Base-by-base conservation (phyloP, 2,888 invertebrate genomes). In the Pyrochroa serraticornis region DNA sequence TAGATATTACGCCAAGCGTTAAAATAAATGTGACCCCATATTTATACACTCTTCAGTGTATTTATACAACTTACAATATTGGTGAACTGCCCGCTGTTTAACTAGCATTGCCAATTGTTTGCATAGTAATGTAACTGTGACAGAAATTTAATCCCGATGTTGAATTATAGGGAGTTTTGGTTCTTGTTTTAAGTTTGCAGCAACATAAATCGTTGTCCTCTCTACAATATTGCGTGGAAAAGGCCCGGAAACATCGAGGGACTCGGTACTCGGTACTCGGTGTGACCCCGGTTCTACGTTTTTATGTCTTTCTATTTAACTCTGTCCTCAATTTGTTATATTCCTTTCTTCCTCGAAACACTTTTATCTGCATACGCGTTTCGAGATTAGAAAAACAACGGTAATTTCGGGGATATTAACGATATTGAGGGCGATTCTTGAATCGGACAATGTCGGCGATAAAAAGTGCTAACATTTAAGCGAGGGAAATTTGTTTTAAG, bases 161-260 rank as follows among this genome's bases (percentile, higher is more conserved):
- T 22, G 22, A 22, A 22, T 22, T 22, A 22, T 22, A 5, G 22
- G 22, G 22, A 22, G 22, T 22, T 22, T 22, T 22, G 22, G 34
- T 33, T 14, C 33, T 41, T 41, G 41, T 49, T 48, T 48, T 48
- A 39, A 47, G 31, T 39, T 39, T 39, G 49, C 41, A 32, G 41
- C 49, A 39, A 49, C 39, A 49, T 49, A 49, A 41, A 49, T 49
- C 34, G 13, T 39, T 39, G 41, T 49, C 34, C 49, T 49, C 39
- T 39, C 39, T 39, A 39, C 49, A 49, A 49, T 49, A 49, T 49
- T 39, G 41, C 41, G 49, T 41, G 41, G 48, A 48, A 48, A 48
- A 48, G 32, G 48, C 33, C 48, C 32, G 48, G 39, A 41, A 49
- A 49, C 41, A 49, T 49, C 46, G 7, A 36, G 46, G 46, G 46